Conservation (phyloP, 2,113 vertebrate species). For the Oncorhynchus kisutch region DNA sequence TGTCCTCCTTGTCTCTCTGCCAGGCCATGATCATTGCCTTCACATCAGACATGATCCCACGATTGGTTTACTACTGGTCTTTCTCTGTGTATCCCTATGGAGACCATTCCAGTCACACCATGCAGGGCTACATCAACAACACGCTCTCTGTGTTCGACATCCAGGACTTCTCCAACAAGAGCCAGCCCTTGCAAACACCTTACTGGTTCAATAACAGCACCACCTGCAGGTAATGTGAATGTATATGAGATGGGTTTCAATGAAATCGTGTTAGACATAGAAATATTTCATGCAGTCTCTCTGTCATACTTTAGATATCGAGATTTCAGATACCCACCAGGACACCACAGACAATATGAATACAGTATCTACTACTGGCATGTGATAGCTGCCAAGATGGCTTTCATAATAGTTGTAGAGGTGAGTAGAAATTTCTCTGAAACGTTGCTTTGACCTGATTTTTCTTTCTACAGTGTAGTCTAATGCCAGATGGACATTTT, state of each 20-base stretch:
- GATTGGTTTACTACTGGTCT: constrained; percentile 94
- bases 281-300: constrained; percentile 46
- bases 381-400: constrained; percentile 88
- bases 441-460: not conserved
- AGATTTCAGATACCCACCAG: constrained; percentile 87
- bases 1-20: constrained; percentile 23
- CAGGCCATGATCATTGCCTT: constrained; percentile 96
- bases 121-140: constrained; percentile 90
- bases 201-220: constrained; percentile 60
- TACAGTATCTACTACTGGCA: constrained; percentile 91
- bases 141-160: constrained; percentile 83
- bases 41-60: constrained; percentile 94
- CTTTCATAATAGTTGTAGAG: constrained; percentile 92
- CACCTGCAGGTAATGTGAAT: constrained; percentile 78
- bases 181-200: constrained; percentile 53
- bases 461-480: not conserved
- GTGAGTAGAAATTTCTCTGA: constrained; percentile 59
- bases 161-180: constrained; percentile 74
- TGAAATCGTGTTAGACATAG: not conserved
- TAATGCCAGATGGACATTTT: not conserved
- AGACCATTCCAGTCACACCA: constrained; percentile 70
- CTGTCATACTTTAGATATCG: constrained; percentile 77
- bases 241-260: not conserved
- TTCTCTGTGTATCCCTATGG: constrained; percentile 85
- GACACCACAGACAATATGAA: constrained; percentile 82